Evolutionary conservation across 2,888 invertebrate genomes (phyloP), one percentile per base, ranked within the genome.

Genomic region (Himalopsyche anomala): DNA sequence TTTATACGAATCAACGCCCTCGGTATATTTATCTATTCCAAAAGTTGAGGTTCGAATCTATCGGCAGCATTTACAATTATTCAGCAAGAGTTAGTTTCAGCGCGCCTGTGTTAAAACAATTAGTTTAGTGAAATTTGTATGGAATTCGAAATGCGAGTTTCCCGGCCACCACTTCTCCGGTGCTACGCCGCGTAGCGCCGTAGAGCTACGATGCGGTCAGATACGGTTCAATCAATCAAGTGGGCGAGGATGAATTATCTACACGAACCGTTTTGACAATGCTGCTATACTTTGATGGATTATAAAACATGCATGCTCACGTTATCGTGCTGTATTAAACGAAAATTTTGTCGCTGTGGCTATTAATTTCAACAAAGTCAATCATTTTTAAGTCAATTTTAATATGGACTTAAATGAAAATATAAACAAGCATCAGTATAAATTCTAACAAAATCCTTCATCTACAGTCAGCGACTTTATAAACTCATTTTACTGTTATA

Each of bases 161-260:
- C 62, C 62, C 62, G 28, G 19, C 19, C 19, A 19, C 62, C 62
- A 11, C 56, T 17, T 62, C 11, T 62, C 62, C 62, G 62, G 62
- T 62, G 62, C 62, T 62, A 19, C 62, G 62, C 19, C 62, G 62
- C 11, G 62, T 12, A 28, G 62, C 19, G 15, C 9, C 5, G 62
- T 62, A 62, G 62, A 62, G 62, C 62, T 62, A 62, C 62, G 62
- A 62, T 62, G 62, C 62, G 62, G 62, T 62, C 62, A 62, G 62
- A 62, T 62, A 62, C 62, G 62, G 62, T 62, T 62, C 62, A 62
- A 62, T 62, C 62, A 62, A 62, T 62, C 62, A 62, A 62, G 9
- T 28, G 62, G 62, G 62, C 62, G 62, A 19, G 62, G 62, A 62
- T 62, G 62, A 62, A 62, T 62, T 62, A 62, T 62, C 62, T 62